Conservation (phyloP, 2,888 invertebrate species). For the Liodrosophila aerea region DNA sequence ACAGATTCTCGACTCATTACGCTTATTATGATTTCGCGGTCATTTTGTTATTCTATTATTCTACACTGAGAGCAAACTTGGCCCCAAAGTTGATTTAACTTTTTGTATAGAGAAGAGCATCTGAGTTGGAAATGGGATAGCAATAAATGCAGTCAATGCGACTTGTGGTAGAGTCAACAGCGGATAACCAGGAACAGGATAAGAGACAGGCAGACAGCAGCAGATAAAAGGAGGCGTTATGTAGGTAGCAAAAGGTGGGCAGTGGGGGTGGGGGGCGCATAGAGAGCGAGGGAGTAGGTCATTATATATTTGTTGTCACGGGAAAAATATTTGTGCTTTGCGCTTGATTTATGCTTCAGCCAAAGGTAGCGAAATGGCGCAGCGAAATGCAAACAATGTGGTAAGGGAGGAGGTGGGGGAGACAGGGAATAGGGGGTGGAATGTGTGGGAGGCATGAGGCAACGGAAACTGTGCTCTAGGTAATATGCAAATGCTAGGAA, state of each 20-base stretch:
- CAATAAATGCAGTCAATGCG: constrained; percentile 44
- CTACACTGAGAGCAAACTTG: constrained; percentile 1
- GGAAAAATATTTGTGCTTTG: constrained; percentile 71
- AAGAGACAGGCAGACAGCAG: background rate
- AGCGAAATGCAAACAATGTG: constrained; percentile 63
- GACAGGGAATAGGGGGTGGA: too few species aligned
- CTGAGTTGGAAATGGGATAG: constrained; percentile 31
- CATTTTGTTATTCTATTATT: constrained; percentile 13
- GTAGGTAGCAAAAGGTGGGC: background rate
- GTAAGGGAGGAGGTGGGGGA: background rate
- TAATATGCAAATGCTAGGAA: background rate
- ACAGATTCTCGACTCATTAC: background rate
- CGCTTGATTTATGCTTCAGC: constrained; percentile 72
- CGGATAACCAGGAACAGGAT: constrained; percentile 9
- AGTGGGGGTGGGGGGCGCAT: background rate
- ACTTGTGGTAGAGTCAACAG: constrained; percentile 23
- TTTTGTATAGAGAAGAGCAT: constrained; percentile 30
- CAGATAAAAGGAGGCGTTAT: too few species aligned
- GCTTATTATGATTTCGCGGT: too few species aligned
- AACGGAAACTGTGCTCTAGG: background rate
- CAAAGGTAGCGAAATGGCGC: constrained; percentile 42
- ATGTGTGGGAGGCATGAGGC: background rate
- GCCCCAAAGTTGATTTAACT: constrained; percentile 16
- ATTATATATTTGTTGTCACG: constrained; percentile 75
- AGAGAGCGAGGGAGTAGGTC: constrained; percentile 37